phyloP scores from a whole-genome alignment of 92 coral and sea anemone genomes.

The Scolanthus callimorphus region DNA sequence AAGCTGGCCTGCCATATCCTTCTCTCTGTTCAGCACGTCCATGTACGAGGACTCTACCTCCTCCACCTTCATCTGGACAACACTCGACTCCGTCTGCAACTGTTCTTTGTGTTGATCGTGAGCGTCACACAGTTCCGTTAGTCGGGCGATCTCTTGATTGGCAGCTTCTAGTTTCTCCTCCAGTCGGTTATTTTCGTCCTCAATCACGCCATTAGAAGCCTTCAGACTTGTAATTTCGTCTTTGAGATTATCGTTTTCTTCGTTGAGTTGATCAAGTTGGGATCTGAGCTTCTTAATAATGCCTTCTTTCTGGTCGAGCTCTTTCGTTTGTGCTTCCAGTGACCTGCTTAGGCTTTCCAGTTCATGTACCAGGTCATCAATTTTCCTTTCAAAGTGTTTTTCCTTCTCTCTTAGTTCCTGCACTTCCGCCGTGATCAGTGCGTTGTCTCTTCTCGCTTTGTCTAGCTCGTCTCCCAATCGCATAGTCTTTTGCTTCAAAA shows the following conservation, averaged over 20 bases:
- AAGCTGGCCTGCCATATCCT: conserved; percentile 43
- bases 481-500: conserved; percentile 67
- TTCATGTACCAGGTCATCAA: conserved; percentile 41
- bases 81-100: conserved; percentile 62
- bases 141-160: conserved; percentile 67
- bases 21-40: conserved; percentile 62
- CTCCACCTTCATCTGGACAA: conserved; percentile 63
- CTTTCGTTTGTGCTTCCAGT: conserved; percentile 63
- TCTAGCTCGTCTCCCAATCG: conserved; percentile 82
- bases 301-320: conserved; percentile 67
- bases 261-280: conserved; percentile 47
- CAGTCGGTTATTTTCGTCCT: conserved; percentile 64
- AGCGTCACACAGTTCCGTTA: conserved; percentile 58
- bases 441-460: conserved; percentile 58
- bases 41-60: conserved; percentile 80
- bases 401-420: conserved; percentile 62
- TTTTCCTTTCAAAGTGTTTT: conserved; percentile 57
- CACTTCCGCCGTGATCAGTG: conserved; percentile 59
- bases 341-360: conserved; percentile 62
- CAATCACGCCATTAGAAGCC: conserved; percentile 49
- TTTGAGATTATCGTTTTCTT: conserved; percentile 61
- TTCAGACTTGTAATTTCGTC: conserved; percentile 66
- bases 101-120: conserved; percentile 61
- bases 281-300: conserved; percentile 53
- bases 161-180: conserved; percentile 57